Conservation (phyloP, 2,113 vertebrate species). For the Odontophorus gujanensis region DNA sequence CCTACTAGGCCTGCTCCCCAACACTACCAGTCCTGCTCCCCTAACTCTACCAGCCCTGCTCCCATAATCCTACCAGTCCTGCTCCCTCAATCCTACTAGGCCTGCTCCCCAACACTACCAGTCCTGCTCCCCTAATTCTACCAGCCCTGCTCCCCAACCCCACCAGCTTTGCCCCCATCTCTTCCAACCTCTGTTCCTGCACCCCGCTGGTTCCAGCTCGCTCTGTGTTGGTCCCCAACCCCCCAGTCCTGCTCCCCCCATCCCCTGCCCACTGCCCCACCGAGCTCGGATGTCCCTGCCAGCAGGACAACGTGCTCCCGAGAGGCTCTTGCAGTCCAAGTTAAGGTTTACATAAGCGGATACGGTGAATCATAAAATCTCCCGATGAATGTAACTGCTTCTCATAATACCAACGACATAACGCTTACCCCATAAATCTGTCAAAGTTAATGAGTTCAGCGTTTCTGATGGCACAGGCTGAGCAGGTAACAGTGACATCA, state of each 20-base stretch:
- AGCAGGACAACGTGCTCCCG: not conserved
- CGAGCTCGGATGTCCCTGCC: not conserved
- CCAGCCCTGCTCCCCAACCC: no score
- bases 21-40: no score
- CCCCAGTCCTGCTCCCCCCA: accelerated
- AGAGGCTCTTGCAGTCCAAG: not conserved
- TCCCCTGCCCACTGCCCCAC: not conserved
- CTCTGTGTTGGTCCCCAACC: not conserved
- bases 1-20: not conserved
- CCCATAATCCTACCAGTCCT: no score
- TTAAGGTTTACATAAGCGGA: constrained; percentile 30
- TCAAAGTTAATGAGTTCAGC: constrained; percentile 11
- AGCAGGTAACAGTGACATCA: constrained; percentile 46
- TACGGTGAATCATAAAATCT: constrained; percentile 50
- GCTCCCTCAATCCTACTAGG: no score
- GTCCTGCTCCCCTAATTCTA: not conserved
- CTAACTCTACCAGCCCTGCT: accelerated
- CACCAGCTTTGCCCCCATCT: no score
- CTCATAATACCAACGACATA: not conserved
- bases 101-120: not conserved
- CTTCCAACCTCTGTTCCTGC: not conserved
- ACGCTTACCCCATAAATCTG: constrained; percentile 23
- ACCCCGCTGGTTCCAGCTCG: not conserved
- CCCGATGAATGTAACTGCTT: constrained; percentile 24
- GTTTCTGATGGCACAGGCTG: not conserved